Evolutionary conservation across 2,888 invertebrate species (phyloP).

Genomic region (Chymomyza amoena): DNA sequence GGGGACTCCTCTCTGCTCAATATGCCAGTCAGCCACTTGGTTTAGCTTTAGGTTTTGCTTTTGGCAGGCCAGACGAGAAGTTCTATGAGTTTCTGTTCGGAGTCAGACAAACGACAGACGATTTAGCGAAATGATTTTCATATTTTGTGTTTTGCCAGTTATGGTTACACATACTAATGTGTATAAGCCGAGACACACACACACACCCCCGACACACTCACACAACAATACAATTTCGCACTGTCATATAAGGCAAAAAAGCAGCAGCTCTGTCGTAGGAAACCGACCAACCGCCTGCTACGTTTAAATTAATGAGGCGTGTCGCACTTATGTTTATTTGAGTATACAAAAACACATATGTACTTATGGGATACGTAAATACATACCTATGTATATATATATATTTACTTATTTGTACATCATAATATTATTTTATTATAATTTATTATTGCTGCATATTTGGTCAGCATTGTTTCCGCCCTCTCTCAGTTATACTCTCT

Average conservation of each 20-base stretch:
- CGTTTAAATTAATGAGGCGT: slow-evolving; percentile 66
- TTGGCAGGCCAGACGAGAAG: not conserved
- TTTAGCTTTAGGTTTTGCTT: not conserved
- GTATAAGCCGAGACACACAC: slow-evolving; percentile 2
- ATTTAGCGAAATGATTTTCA: slow-evolving; percentile 64
- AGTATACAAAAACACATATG: not conserved
- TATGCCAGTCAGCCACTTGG: slow-evolving; percentile 63
- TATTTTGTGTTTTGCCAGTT: slow-evolving; percentile 52
- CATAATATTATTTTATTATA: slow-evolving; percentile 36
- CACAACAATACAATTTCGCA: not conserved
- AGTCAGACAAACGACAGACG: slow-evolving; percentile 14
- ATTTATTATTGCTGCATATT: slow-evolving; percentile 41
- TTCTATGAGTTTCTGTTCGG: not conserved
- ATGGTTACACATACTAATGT: slow-evolving; percentile 51
- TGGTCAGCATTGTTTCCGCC: slow-evolving; percentile 16
- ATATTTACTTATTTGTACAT: slow-evolving; percentile 13
- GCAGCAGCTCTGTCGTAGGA: not conserved
- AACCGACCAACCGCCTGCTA: not conserved
- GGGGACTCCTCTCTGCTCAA: slow-evolving; percentile 35
- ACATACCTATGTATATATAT: slow-evolving; percentile 14
- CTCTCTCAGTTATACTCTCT: not conserved
- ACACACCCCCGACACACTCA: not conserved
- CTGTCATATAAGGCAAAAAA: not conserved
- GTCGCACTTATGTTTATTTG: slow-evolving; percentile 49
- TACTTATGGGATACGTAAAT: not conserved